Evolutionary conservation across 1,140 invertebrate genomes (phyloP).

Genomic region (Heliothis virescens): DNA sequence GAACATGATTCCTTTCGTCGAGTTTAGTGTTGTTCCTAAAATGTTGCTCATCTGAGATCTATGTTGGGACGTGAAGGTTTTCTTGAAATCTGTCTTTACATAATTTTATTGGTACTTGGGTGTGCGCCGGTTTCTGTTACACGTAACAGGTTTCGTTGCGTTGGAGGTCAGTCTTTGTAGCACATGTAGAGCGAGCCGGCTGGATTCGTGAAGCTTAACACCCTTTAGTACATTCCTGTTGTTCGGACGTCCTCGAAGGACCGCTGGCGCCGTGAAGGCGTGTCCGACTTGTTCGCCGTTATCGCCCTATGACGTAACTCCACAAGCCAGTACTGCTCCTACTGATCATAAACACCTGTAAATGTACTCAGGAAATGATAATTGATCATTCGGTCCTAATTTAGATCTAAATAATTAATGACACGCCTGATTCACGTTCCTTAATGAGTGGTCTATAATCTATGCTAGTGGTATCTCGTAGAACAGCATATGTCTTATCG

Average conservation of each 20-base stretch:
- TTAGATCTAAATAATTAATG: conserved; percentile 11
- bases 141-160: conserved; percentile 83
- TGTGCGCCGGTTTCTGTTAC: conserved; percentile 70
- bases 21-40: conserved; percentile 67
- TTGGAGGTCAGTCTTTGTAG: conserved; percentile 81
- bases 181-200: conserved; percentile 78
- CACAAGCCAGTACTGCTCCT: conserved; percentile 59
- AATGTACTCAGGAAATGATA: conserved; percentile 27
- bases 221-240: conserved; percentile 76
- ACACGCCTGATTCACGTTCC: conserved; percentile 23
- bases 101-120: conserved; percentile 64
- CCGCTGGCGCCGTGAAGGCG: conserved; percentile 80
- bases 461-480: conserved; percentile 42
- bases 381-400: conserved; percentile 17
- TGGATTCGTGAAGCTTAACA: conserved; percentile 67
- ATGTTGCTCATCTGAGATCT: conserved; percentile 60
- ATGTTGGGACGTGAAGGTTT: conserved; percentile 53
- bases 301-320: conserved; percentile 83
- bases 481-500: conserved; percentile 57
- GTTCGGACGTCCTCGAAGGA: conserved; percentile 77
- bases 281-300: conserved; percentile 76
- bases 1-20: conserved; percentile 65
- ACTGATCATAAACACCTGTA: conserved; percentile 57
- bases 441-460: conserved; percentile 36
- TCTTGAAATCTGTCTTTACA: conserved; percentile 60